Evolutionary conservation across 37 sponge, comb jelly and placozoan genomes (phyloP), one percentile per base, ranked within the genome.

Genomic region (Geodia barretti): DNA sequence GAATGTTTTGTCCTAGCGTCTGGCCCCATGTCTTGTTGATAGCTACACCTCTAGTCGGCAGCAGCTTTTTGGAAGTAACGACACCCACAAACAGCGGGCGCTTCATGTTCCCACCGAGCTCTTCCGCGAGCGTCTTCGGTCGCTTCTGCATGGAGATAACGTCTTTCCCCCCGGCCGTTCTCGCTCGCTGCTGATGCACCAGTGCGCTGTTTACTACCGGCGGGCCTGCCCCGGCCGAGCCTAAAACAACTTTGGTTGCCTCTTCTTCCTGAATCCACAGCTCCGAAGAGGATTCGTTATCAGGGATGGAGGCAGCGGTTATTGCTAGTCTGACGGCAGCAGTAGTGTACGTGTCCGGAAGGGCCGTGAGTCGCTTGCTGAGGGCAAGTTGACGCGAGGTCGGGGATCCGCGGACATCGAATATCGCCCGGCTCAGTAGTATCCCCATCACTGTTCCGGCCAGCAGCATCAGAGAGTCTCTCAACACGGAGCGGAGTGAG

Each of bases 51-150:
- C 91, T 64, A 21, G 86, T 82, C 21, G 29, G n/a, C 24, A 91
- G 82, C 20, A 74, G 61, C 1, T 64, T 63, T n/a, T 70, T 35
- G 4, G 89, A 80, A 39, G 90, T 86, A 7, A 92, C 84, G 20
- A 95, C 95, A 33, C 93, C 95, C 26, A 92, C 58, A 26, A 83
- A 83, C 4, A 95, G 80, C 3, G 92, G 73, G 60, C 83, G 59
- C 54, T 76, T 73, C 24, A 76, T 39, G 9, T 39, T 30, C 25
- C 63, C 29, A 17, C 61, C n/a, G 29, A 81, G 37, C 39, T 89
- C 89, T 19, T 89, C 72, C 31, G 31, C 59, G 4, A 78, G 23
- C 1, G 77, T 76, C 54, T 74, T 79, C 0, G 89, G 84, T 34
- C 79, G 54, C 60, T 37, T 7, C 54, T 47, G 54, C 54, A 47